Conservation (phyloP, 2,113 vertebrate genomes). For the Eptatretus burgeri region DNA sequence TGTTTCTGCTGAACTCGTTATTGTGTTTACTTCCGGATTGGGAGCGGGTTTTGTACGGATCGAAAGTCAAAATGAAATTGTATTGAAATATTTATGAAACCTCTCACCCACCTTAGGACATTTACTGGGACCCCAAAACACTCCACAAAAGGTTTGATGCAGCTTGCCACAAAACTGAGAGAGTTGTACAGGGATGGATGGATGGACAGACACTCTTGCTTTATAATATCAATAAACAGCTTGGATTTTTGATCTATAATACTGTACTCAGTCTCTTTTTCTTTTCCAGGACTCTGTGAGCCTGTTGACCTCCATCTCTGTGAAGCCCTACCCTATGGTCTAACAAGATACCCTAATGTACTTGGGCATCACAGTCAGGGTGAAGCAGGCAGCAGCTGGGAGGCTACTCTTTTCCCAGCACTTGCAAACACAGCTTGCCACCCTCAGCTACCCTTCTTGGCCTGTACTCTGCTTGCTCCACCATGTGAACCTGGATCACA, state of each 20-base stretch:
- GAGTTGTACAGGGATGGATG: not conserved
- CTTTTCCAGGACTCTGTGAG: not conserved
- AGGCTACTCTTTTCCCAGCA: not conserved
- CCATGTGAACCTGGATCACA: not conserved
- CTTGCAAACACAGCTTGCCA: conserved; percentile 2
- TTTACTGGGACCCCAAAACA: too few species aligned
- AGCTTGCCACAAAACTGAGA: too few species aligned
- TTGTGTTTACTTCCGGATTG: too few species aligned
- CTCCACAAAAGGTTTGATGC: too few species aligned
- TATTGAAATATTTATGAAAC: too few species aligned
- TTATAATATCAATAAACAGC: not conserved
- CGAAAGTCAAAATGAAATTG: too few species aligned
- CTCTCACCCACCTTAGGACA: too few species aligned
- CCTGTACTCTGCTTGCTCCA: not conserved
- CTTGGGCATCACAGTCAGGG: conserved; percentile 1
- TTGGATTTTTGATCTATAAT: not conserved
- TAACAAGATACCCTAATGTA: not conserved
- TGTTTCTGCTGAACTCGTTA: too few species aligned
- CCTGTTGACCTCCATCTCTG: not conserved
- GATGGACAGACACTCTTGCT: not conserved
- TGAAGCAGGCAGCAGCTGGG: not conserved
- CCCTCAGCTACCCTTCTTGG: not conserved
- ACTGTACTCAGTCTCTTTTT: not conserved
- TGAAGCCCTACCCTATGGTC: not conserved
- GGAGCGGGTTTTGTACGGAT: too few species aligned